Evolutionary conservation across 1,140 invertebrate species (phyloP), one percentile per base, ranked within the genome.

Genomic region (Tenebrio molitor): DNA sequence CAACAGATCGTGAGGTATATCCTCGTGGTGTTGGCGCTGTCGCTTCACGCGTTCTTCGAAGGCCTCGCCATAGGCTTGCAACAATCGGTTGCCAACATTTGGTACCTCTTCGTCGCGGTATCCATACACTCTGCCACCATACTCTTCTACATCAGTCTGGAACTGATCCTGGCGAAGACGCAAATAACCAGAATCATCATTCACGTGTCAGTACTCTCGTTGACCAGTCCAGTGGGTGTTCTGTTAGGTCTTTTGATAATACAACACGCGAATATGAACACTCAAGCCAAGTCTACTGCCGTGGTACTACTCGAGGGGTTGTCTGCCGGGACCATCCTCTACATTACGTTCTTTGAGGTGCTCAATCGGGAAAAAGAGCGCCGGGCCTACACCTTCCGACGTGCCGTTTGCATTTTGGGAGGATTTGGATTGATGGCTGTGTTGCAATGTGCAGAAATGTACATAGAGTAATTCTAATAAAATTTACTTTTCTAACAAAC

Each of bases 31-130:
- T 79, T 93, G 12, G 93, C 93, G 0, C 81, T 95, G 1, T 92
- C 91, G 0, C 89, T 94, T 72, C 93, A 95, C 79, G 90, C 91
- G 0, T 86, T 95, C 12, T 92, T 95, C 79, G 93, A 95, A 84
- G 93, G 93, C 0, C 83, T 95, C 53, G 91, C 93, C 0, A 91
- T 95, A 12, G 93, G 93, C 1, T 81, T 95, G 0, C 92, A 93
- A 77, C 84, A 84, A 1, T 86, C 86, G 1, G 77, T 87, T 0
- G 77, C 83, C 0, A 89, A 89, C 44, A 88, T 93, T 6, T 88
- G 90, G 78, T 89, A 91, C 39, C 81, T 93, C n/a, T 91, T 92
- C 34, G 85, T 88, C 0, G 92, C 92, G 0, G 88, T 94, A 16
- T 89, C 90, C 2, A 89, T 92, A 1, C 92, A 94, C 81, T 93